phyloP scores from a whole-genome alignment of 2,113 vertebrate genomes.

The Bos javanicus region DNA sequence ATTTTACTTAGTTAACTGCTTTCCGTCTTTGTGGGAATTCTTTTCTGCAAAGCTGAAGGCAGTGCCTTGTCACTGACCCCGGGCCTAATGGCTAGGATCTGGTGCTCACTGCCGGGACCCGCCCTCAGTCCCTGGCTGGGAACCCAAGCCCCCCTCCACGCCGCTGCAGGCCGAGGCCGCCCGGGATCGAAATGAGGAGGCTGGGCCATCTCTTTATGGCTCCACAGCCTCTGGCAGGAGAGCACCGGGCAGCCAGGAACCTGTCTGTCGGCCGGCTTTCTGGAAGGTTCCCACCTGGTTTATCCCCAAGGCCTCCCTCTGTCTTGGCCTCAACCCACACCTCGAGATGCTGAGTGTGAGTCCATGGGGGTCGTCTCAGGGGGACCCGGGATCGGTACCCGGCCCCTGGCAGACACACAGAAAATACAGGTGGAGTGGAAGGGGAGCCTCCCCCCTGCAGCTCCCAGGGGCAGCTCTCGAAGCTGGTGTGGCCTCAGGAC shows the following conservation, averaged over 20 bases:
- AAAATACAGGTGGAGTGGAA: background rate
- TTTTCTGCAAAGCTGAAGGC: background rate
- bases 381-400: accelerated
- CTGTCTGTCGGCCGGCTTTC: background rate
- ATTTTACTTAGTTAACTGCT: background rate
- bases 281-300: background rate
- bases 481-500: background rate
- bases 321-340: background rate
- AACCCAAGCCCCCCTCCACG: background rate
- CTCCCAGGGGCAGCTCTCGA: background rate
- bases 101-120: accelerated
- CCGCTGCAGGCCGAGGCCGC: accelerated
- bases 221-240: background rate
- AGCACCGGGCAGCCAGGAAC: no score
- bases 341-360: background rate
- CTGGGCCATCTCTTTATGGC: background rate
- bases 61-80: background rate
- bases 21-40: background rate
- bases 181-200: background rate
- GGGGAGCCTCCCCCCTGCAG: background rate
- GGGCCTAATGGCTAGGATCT: background rate
- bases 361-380: background rate
- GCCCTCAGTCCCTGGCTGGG: background rate
- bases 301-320: background rate
- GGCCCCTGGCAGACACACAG: background rate